Evolutionary conservation across 2,113 vertebrate genomes (phyloP), one percentile per base, ranked within the genome.

Genomic region (Amblyopsis rosae): DNA sequence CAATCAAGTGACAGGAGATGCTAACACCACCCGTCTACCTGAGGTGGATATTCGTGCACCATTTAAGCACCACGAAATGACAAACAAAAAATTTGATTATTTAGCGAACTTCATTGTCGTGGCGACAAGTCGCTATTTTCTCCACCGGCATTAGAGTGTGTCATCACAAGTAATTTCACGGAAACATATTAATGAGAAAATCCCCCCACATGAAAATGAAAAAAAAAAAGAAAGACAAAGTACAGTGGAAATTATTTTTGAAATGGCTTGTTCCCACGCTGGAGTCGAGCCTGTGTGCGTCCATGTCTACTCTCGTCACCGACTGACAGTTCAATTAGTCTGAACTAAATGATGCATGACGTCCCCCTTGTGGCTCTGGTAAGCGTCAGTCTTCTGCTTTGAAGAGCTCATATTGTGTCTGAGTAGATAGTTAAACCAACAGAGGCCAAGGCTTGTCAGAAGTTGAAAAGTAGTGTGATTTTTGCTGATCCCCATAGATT

Each of bases 301-400:
- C 78, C 79, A 57, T 70, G 83, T 87, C 72, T 76, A 73, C 67
- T 66, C 81, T 84, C 57, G 70, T 88, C 87, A 89, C 77, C 81
- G 67, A 54, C 72, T 86, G 86, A 91, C 84, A 86, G 83, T 89
- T 91, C 77, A 88, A 88, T 89, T 88, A 88, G 87, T 79, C 53
- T 72, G 74, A 83, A 75, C 67, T 77, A 82, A 87, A 86, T 82
- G 84, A 87, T 77, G 86, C 86, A 69, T 73, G 82, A 26, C 61
- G 61, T 82, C 72, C 87, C 84, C 85, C 88, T 82, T 68, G 9
- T 81, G 87, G 82, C 76, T 75, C 64, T 70, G 33, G 76, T 86
- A 87, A 86, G 86, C 78, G 62, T 70, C 82, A 80, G 73, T 82
- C 84, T 86, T 88, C 72, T 82, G 82, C 86, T 87, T 87, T 85